These are phyloP conservation scores for Poecilobothrus nobilitatus DNA, from an alignment of 2,888 invertebrate species.

Conservation along the genomic window DNA sequence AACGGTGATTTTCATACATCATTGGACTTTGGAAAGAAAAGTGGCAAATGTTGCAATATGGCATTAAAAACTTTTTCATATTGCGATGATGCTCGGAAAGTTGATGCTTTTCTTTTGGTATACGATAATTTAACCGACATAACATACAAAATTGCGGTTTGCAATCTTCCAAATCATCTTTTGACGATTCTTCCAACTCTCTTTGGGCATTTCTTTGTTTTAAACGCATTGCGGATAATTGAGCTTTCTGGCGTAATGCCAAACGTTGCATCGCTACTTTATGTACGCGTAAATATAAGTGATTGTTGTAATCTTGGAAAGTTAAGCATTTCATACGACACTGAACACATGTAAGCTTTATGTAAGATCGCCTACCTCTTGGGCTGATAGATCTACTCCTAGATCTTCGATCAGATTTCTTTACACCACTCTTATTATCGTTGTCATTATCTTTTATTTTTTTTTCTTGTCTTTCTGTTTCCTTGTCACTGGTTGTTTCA, in stretches of 20 bases:
- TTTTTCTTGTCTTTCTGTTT: conserved; percentile 27
- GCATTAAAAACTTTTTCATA: conserved; percentile 77
- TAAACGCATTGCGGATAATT: conserved; percentile 66
- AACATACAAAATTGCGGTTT: conserved; percentile 63
- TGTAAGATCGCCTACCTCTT: conserved; percentile 43
- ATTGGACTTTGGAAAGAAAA: conserved; percentile 74
- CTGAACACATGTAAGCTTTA: conserved; percentile 68
- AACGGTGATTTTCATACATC: conserved; percentile 75
- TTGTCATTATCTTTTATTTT: conserved; percentile 23
- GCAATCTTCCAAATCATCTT: conserved; percentile 50
- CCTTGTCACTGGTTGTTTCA: conserved; percentile 17
- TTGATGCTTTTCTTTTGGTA: conserved; percentile 68
- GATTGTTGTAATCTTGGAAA: conserved; percentile 65
- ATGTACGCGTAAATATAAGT: conserved; percentile 63
- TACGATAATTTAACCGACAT: conserved; percentile 68
- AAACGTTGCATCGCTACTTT: conserved; percentile 64
- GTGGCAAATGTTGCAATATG: conserved; percentile 69
- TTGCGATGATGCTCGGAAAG: conserved; percentile 71
- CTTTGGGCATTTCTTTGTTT: conserved; percentile 73
- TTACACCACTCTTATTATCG: conserved; percentile 10
- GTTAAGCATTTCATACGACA: conserved; percentile 66
- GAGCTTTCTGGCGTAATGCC: conserved; percentile 64
- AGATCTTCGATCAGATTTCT: conserved; percentile 19
- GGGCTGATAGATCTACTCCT: conserved; percentile 25
- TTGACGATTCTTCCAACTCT: conserved; percentile 62